These are phyloP conservation scores for Arge pagana DNA, from an alignment of 2,888 invertebrate species.

Conservation along the genomic window DNA sequence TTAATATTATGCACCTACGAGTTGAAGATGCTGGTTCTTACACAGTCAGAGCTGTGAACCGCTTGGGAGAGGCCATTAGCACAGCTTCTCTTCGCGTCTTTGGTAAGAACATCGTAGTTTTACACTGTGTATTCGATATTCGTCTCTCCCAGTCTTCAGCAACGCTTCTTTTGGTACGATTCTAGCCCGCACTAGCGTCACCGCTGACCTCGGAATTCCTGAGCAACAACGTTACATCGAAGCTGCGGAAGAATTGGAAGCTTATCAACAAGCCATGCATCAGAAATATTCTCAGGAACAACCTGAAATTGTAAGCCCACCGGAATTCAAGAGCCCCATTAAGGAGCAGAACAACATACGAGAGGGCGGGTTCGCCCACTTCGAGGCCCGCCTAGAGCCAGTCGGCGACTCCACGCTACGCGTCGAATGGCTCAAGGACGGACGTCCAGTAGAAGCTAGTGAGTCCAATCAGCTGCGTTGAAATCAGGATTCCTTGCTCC, in stretches of 20 bases:
- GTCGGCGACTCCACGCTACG: slow-evolving; percentile 86
- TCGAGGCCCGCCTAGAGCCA: slow-evolving; percentile 93
- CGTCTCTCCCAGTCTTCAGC: not conserved
- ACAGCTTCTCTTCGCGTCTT: slow-evolving; percentile 77
- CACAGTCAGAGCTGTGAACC: slow-evolving; percentile 88
- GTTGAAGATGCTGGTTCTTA: slow-evolving; percentile 97
- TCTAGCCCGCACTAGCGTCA: slow-evolving; percentile 76
- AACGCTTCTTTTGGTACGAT: not conserved
- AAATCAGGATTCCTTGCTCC: not conserved
- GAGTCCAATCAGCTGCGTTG: no score
- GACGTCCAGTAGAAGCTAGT: slow-evolving; percentile 87
- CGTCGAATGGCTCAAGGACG: slow-evolving; percentile 94
- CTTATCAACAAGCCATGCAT: slow-evolving; percentile 82
- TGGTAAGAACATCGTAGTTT: slow-evolving; percentile 48
- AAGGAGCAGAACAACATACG: slow-evolving; percentile 84
- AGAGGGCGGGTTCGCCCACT: slow-evolving; percentile 94
- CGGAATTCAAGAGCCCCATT: slow-evolving; percentile 87
- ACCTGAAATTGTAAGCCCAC: slow-evolving; percentile 78
- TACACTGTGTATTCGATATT: not conserved
- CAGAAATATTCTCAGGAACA: slow-evolving; percentile 79
- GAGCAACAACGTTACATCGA: slow-evolving; percentile 91
- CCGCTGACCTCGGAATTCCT: slow-evolving; percentile 84
- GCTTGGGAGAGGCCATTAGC: slow-evolving; percentile 88
- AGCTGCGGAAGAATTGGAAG: slow-evolving; percentile 88
- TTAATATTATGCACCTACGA: slow-evolving; percentile 97